phyloP scores from a whole-genome alignment of 2,888 invertebrate genomes.

The Melipona beecheii region DNA sequence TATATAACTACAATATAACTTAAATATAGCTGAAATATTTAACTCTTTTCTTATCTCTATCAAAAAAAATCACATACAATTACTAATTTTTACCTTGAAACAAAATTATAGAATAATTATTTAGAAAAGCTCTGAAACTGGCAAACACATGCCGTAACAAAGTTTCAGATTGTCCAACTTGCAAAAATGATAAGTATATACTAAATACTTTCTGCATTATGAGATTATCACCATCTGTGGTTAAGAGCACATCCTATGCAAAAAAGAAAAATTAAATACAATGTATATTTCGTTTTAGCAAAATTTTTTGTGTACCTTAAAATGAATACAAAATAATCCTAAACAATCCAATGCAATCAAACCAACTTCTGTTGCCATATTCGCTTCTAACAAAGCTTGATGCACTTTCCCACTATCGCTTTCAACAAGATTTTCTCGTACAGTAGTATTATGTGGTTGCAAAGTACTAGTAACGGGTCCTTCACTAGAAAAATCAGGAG shows the following conservation, averaged over 20 bases:
- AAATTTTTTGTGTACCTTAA: conserved; percentile 84
- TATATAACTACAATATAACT: background rate
- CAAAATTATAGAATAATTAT: conserved; percentile 92
- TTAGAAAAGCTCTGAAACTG: conserved; percentile 95
- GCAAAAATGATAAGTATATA: conserved; percentile 94
- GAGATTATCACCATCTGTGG: conserved; percentile 88
- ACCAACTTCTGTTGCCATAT: conserved; percentile 95
- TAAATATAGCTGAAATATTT: background rate
- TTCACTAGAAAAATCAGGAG: conserved; percentile 90
- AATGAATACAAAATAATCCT: conserved; percentile 93
- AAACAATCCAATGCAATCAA: conserved; percentile 94
- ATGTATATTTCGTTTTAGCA: background rate
- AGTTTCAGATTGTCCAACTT: conserved; percentile 95
- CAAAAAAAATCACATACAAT: background rate
- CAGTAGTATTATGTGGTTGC: conserved; percentile 86
- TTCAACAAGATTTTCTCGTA: conserved; percentile 88
- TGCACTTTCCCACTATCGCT: conserved; percentile 86
- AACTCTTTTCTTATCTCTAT: background rate
- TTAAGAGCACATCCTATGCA: conserved; percentile 83
- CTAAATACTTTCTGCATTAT: conserved; percentile 93
- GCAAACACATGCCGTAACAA: conserved; percentile 96
- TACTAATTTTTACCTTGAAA: conserved; percentile 90
- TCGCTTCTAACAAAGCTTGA: conserved; percentile 90
- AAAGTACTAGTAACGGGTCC: conserved; percentile 85
- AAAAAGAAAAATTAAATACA: background rate